These are phyloP conservation scores for Monomorium pharaonis DNA, from an alignment of 1,140 invertebrate genomes.

Conservation along the genomic window DNA sequence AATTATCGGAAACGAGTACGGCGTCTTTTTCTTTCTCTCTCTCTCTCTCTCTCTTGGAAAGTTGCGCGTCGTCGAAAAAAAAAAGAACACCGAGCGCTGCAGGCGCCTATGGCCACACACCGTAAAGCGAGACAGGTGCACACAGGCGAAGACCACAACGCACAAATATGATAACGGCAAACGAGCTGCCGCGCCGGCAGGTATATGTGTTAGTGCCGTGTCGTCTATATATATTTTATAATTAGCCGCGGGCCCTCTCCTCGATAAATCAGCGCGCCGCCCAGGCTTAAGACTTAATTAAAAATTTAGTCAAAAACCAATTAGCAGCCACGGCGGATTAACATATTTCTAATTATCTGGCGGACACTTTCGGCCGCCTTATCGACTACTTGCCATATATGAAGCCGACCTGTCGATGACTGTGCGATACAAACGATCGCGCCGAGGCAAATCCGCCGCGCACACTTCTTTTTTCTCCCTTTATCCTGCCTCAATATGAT, in stretches of 20 bases:
- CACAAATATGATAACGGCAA: slow-evolving; percentile 51
- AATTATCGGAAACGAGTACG: slow-evolving; percentile 5
- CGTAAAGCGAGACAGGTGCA: slow-evolving; percentile 68
- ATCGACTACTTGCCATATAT: slow-evolving; percentile 65
- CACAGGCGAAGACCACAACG: not conserved
- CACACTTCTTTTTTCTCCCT: not conserved
- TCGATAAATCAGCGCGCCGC: slow-evolving; percentile 81
- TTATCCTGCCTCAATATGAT: not conserved
- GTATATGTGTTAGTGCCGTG: slow-evolving; percentile 53
- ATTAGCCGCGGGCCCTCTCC: slow-evolving; percentile 72
- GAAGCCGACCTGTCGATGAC: slow-evolving; percentile 64
- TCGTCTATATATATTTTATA: slow-evolving; percentile 75
- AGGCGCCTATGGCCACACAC: slow-evolving; percentile 46
- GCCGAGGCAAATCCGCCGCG: not conserved
- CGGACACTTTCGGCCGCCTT: slow-evolving; percentile 77
- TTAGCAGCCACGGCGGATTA: slow-evolving; percentile 80
- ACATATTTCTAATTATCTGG: slow-evolving; percentile 82
- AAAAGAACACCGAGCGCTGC: not conserved
- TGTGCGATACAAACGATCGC: slow-evolving; percentile 62
- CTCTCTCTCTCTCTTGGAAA: slow-evolving; percentile 12
- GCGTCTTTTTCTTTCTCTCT: not conserved
- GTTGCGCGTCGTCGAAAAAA: slow-evolving; percentile 3
- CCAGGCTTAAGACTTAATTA: slow-evolving; percentile 82
- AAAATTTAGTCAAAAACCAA: slow-evolving; percentile 83
- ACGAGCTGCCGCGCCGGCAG: slow-evolving; percentile 1